These are phyloP conservation scores for Cistogaster globosa DNA, from an alignment of 2,888 invertebrate species.

Conservation along the genomic window DNA sequence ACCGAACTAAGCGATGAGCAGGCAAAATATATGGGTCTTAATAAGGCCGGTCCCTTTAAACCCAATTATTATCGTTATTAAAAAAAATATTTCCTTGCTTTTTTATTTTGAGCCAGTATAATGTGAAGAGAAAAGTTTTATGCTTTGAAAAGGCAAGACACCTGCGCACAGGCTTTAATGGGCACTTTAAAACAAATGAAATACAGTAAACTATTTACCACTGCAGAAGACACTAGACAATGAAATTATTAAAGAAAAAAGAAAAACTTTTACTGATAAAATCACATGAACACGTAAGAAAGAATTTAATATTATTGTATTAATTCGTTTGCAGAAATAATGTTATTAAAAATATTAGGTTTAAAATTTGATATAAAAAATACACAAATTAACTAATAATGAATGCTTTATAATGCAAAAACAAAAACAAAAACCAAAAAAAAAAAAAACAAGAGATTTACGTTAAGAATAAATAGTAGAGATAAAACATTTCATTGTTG, in stretches of 20 bases:
- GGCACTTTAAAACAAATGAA: conserved; percentile 32
- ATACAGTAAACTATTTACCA: conserved; percentile 50
- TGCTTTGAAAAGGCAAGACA: conserved; percentile 29
- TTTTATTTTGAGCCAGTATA: background rate
- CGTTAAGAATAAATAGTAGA: conserved; percentile 2
- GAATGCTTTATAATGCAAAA: conserved; percentile 21
- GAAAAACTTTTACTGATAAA: conserved; percentile 52
- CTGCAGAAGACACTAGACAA: conserved; percentile 68
- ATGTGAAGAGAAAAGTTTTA: background rate
- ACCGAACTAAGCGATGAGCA: conserved; percentile 98
- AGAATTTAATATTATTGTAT: conserved; percentile 63
- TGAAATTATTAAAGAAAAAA: conserved; percentile 52
- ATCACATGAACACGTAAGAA: conserved; percentile 64
- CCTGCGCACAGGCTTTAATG: conserved; percentile 56
- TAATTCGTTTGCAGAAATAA: conserved; percentile 25
- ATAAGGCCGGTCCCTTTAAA: conserved; percentile 99
- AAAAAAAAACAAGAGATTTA: conserved; percentile 2
- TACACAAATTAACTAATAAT: background rate
- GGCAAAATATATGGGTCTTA: conserved; percentile 98
- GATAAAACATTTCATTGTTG: too few species aligned
- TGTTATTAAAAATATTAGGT: conserved; percentile 56
- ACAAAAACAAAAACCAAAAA: conserved; percentile 12
- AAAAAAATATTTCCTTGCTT: background rate
- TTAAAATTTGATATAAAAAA: conserved; percentile 48
- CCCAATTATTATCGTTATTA: conserved; percentile 97